phyloP scores from a whole-genome alignment of 2,113 vertebrate species.

The Laticauda laticaudata region DNA sequence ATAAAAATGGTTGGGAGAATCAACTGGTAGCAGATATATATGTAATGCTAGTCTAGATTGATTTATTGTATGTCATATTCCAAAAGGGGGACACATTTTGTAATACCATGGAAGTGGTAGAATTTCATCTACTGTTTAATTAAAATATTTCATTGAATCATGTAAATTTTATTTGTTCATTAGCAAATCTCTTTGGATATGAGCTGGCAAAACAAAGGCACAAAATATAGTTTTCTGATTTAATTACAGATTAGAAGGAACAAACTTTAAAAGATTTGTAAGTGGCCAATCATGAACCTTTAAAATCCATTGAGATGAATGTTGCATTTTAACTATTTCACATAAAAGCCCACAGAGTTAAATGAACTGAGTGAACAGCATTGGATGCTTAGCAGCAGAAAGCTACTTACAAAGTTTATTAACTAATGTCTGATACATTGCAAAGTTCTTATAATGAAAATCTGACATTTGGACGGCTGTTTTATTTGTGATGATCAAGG shows the following conservation, averaged over 20 bases:
- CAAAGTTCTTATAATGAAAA: neutral
- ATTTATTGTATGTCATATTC: neutral
- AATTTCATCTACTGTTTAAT: neutral
- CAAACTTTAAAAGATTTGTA: neutral
- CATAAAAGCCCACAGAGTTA: neutral
- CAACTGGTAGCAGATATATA: neutral
- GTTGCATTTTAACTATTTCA: neutral
- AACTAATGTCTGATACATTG: neutral
- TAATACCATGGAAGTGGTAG: neutral
- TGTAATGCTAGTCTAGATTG: neutral
- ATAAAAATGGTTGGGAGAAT: neutral
- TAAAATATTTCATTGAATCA: neutral
- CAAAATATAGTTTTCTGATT: too few relatives aligned
- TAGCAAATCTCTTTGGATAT: neutral
- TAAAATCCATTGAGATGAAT: neutral
- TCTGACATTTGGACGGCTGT: neutral
- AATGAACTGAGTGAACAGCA: neutral
- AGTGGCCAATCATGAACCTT: neutral
- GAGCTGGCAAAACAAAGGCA: neutral
- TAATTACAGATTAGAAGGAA: neutral
- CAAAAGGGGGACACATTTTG: neutral
- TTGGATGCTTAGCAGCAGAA: neutral
- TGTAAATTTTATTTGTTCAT: neutral
- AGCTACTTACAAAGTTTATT: neutral
- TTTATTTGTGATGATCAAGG: neutral